Evolutionary conservation across 2,797 vertebrate species (phyloP).

Genomic region (Notamacropus eugenii): DNA sequence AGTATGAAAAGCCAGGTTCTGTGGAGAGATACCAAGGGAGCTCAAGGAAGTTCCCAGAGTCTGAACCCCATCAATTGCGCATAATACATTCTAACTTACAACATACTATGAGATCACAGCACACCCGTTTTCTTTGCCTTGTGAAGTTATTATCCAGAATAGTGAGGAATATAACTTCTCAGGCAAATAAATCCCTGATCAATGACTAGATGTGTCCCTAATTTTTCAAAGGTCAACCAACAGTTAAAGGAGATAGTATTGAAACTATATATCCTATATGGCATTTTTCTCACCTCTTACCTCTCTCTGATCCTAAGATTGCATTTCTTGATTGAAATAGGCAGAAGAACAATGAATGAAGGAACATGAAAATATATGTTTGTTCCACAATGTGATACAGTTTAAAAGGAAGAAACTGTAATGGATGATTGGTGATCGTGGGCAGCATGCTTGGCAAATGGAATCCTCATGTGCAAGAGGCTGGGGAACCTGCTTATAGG

Average conservation of each 20-base stretch:
- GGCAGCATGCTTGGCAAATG: not conserved
- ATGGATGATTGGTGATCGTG: not conserved
- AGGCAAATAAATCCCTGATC: not conserved
- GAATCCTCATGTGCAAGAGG: not conserved
- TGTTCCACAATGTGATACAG: not conserved
- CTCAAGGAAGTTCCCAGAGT: too few species aligned
- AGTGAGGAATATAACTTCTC: not conserved
- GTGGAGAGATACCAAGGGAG: too few species aligned
- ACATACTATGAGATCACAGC: not conserved
- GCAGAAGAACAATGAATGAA: constrained; percentile 6
- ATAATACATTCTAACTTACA: not conserved
- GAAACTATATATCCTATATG: not conserved
- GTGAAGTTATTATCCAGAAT: not conserved
- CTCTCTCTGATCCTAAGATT: not conserved
- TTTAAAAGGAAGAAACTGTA: not conserved
- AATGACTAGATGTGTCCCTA: not conserved
- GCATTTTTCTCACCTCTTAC: not conserved
- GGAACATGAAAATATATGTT: not conserved
- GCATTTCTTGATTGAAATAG: constrained; percentile 15
- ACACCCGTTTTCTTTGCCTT: not conserved
- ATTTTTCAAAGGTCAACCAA: not conserved
- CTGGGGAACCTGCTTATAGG: not conserved
- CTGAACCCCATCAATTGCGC: not conserved
- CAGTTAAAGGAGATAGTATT: not conserved
- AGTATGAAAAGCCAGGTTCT: too few species aligned